Percentiles rank a stretch among this genome's conserved stretches.
These are phyloP conservation scores for Cryptophagus acutangulus DNA, from an alignment of 2,888 invertebrate species.

Conservation along the genomic window DNA sequence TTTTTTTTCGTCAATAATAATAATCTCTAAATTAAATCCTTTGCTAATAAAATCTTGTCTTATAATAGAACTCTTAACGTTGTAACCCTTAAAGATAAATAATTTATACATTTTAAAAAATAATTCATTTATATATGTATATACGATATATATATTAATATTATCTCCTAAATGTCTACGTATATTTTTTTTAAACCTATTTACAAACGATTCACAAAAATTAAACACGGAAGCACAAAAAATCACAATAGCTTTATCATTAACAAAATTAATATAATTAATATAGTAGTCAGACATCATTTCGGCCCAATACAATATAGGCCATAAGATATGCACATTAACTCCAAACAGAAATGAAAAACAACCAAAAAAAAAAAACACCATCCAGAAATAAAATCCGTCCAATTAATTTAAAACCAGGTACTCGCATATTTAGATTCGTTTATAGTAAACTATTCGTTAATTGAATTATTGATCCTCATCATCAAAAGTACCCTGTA, in stretches of 20 bases:
- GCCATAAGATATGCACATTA: conserved; percentile 1
- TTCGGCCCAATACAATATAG: not conserved
- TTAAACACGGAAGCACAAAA: conserved; percentile 1
- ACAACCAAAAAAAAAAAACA: not conserved
- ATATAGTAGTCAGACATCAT: too few species aligned
- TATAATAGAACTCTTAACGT: not conserved
- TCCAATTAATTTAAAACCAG: too few species aligned
- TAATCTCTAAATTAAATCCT: not conserved
- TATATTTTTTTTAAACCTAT: not conserved
- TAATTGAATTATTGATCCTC: too few species aligned
- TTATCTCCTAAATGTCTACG: not conserved
- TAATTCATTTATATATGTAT: too few species aligned
- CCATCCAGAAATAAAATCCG: not conserved
- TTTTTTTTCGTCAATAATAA: not conserved
- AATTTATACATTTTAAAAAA: not conserved
- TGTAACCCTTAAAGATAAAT: not conserved
- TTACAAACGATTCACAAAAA: not conserved
- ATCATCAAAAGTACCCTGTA: not conserved
- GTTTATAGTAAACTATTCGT: too few species aligned
- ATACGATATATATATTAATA: not conserved
- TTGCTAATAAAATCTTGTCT: not conserved
- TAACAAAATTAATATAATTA: too few species aligned
- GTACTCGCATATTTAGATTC: too few species aligned
- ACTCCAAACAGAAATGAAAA: not conserved
- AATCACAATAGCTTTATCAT: not conserved